Percentiles rank a stretch among this genome's conserved stretches.
These are phyloP conservation scores for Tachystola acroxantha DNA, from an alignment of 2,888 invertebrate genomes.

Conservation along the genomic window DNA sequence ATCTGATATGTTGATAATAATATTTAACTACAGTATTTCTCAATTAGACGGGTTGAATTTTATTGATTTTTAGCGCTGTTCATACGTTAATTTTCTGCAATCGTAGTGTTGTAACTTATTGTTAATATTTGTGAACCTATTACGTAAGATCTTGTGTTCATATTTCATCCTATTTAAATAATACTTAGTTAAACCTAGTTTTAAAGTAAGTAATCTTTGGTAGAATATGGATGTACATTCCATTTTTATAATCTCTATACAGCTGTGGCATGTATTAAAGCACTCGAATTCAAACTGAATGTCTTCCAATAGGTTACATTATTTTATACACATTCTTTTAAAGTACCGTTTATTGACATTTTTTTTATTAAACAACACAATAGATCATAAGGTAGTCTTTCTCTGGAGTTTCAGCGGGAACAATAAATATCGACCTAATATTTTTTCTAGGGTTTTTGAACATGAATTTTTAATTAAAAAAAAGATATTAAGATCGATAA, in stretches of 20 bases:
- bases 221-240: constrained; percentile 39
- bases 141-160: constrained; percentile 42
- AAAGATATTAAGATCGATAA: neutral
- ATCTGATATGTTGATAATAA: constrained; percentile 42
- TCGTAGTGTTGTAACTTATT: constrained; percentile 35
- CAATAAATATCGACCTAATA: constrained; percentile 62
- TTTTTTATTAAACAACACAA: constrained; percentile 2
- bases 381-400: constrained; percentile 20
- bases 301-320: constrained; percentile 74
- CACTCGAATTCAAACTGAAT: constrained; percentile 50
- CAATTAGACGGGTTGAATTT: constrained; percentile 56
- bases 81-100: constrained; percentile 37
- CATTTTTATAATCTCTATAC: constrained; percentile 26
- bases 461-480: constrained; percentile 18
- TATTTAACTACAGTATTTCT: constrained; percentile 54
- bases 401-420: constrained; percentile 50
- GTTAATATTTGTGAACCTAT: constrained; percentile 34
- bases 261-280: constrained; percentile 18
- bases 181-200: constrained; percentile 11
- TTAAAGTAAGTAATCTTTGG: constrained; percentile 5
- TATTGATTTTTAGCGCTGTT: constrained; percentile 47
- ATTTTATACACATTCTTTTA: constrained; percentile 28
- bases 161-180: constrained; percentile 37
- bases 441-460: constrained; percentile 50
- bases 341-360: constrained; percentile 1